These are phyloP conservation scores for Hydrotaea diabolus DNA, from an alignment of 2,888 invertebrate genomes.

Conservation along the genomic window DNA sequence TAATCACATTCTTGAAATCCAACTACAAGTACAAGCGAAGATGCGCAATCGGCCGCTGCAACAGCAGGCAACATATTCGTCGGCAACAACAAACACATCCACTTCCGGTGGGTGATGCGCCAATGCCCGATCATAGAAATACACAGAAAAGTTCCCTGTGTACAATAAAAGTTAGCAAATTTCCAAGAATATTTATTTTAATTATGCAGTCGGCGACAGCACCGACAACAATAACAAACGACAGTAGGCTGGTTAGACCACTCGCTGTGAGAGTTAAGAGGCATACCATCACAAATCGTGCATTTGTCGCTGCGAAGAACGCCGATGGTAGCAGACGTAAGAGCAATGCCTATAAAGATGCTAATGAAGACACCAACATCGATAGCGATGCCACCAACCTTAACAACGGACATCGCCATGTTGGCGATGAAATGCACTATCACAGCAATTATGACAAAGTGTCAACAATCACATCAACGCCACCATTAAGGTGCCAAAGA, in stretches of 20 bases:
- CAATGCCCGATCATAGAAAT: constrained; percentile 33
- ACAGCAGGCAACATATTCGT: constrained; percentile 26
- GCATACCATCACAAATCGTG: constrained; percentile 39
- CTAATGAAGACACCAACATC: constrained; percentile 54
- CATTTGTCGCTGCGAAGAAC: constrained; percentile 22
- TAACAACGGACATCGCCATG: constrained; percentile 19
- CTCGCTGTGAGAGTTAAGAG: constrained; percentile 33
- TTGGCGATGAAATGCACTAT: constrained; percentile 65
- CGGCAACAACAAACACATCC: constrained; percentile 24
- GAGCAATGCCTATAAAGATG: constrained; percentile 52
- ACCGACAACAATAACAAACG: constrained; percentile 19
- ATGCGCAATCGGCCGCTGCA: constrained; percentile 67
- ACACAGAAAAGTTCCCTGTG: constrained; percentile 37
- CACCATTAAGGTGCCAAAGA: constrained; percentile 60
- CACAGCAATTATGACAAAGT: constrained; percentile 75
- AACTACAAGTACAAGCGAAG: constrained; percentile 81
- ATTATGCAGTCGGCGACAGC: constrained; percentile 69
- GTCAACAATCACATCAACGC: constrained; percentile 72
- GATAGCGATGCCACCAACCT: constrained; percentile 70
- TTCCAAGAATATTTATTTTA: constrained; percentile 55
- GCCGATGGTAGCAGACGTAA: constrained; percentile 41
- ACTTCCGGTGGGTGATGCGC: constrained; percentile 46
- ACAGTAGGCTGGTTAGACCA: constrained; percentile 9
- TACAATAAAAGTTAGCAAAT: constrained; percentile 45
- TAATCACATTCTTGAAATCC: constrained; percentile 78